phyloP scores from a whole-genome alignment of 1,140 invertebrate species.

The Conus ventricosus region DNA sequence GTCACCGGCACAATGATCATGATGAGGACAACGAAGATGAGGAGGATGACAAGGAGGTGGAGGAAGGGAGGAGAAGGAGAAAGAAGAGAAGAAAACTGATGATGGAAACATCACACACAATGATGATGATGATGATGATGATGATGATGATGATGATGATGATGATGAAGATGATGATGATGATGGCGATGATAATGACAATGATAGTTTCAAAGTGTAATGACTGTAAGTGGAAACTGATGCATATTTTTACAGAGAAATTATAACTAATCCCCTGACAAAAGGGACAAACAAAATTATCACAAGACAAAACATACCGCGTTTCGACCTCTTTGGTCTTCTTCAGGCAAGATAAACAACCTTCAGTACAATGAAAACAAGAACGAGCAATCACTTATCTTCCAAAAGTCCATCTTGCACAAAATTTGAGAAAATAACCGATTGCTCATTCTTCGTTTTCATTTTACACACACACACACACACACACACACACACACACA shows the following conservation, averaged over 20 bases:
- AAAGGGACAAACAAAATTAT: not conserved
- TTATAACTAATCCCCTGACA: not conserved
- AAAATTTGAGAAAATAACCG: too few species aligned
- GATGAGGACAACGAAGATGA: not conserved
- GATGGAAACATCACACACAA: not conserved
- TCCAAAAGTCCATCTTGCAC: too few species aligned
- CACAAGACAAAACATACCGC: too few species aligned
- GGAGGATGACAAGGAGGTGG: not conserved
- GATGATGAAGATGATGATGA: slow-evolving; percentile 16
- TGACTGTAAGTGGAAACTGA: too few species aligned
- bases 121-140: not conserved
- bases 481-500: too few species aligned
- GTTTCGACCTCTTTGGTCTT: too few species aligned
- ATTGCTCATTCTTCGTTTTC: too few species aligned
- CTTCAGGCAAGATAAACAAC: too few species aligned
- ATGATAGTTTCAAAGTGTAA: not conserved
- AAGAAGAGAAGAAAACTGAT: not conserved
- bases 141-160: slow-evolving; percentile 11
- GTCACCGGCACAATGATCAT: not conserved
- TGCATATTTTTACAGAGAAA: too few species aligned
- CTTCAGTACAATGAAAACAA: too few species aligned
- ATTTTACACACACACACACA: too few species aligned
- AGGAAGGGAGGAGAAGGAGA: not conserved
- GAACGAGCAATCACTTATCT: too few species aligned
- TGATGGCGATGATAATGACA: not conserved